Evolutionary conservation across 2,888 invertebrate species (phyloP).

Genomic region (Chesias legatella): DNA sequence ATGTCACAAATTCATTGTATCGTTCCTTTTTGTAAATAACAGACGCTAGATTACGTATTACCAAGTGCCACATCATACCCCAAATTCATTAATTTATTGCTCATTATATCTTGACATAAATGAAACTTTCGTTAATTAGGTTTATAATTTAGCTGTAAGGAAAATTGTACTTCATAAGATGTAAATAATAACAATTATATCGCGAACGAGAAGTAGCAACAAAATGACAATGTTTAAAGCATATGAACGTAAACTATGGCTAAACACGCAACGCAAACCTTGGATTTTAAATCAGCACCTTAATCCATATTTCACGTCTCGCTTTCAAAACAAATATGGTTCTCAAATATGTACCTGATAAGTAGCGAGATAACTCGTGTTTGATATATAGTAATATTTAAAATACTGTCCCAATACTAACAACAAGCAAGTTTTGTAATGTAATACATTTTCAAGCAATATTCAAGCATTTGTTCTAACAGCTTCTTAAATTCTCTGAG

Average conservation of each 20-base stretch:
- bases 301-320: neutral
- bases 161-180: slow-evolving; percentile 55
- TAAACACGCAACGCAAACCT: slow-evolving; percentile 13
- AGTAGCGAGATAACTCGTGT: slow-evolving; percentile 6
- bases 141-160: slow-evolving; percentile 64
- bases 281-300: slow-evolving; percentile 11
- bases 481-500: slow-evolving; percentile 24
- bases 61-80: slow-evolving; percentile 63
- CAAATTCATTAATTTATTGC: slow-evolving; percentile 78
- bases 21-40: slow-evolving; percentile 54
- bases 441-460: slow-evolving; percentile 26
- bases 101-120: slow-evolving; percentile 63
- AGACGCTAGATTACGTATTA: slow-evolving; percentile 39
- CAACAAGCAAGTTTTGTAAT: slow-evolving; percentile 21
- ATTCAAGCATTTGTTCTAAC: slow-evolving; percentile 29
- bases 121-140: slow-evolving; percentile 68
- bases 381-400: slow-evolving; percentile 1
- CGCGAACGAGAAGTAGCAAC: slow-evolving; percentile 34
- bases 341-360: slow-evolving; percentile 24
- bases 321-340: slow-evolving; percentile 13
- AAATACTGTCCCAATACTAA: slow-evolving; percentile 9
- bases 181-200: slow-evolving; percentile 65
- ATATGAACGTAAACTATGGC: slow-evolving; percentile 30
- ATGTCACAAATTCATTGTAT: slow-evolving; percentile 37
- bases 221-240: slow-evolving; percentile 35